These are phyloP conservation scores for Cossypha heuglini DNA, from an alignment of 2,797 vertebrate species.

Conservation along the genomic window DNA sequence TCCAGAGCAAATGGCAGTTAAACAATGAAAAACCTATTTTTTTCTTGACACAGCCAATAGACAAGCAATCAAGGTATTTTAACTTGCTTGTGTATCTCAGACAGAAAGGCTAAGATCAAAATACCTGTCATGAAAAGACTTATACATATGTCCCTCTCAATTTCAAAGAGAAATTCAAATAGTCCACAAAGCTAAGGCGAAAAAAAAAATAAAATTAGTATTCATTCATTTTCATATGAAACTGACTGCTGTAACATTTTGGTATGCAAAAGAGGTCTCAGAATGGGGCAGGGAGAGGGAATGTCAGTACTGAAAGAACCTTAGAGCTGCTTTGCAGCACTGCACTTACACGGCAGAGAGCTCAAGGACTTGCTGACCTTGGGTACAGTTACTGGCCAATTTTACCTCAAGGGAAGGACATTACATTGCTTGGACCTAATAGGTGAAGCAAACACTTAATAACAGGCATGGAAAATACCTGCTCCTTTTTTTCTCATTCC, in stretches of 20 bases:
- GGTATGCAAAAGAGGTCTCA: background rate
- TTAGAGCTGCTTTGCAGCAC: background rate
- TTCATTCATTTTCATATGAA: background rate
- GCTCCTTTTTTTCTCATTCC: background rate
- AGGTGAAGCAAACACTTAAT: background rate
- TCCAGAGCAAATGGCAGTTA: background rate
- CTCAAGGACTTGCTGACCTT: constrained; percentile 39
- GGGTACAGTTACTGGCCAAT: background rate
- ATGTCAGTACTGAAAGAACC: background rate
- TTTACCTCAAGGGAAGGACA: background rate
- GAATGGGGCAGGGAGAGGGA: background rate
- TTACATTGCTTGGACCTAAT: background rate
- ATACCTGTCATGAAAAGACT: background rate
- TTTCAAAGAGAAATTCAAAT: constrained; percentile 16
- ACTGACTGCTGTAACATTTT: background rate
- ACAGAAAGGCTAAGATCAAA: background rate
- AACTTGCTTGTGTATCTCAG: background rate
- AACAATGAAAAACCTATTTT: background rate
- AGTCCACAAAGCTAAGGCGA: background rate
- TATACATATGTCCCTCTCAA: background rate
- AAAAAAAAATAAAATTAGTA: background rate
- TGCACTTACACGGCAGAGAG: background rate
- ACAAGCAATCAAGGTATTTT: background rate
- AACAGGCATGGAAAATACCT: background rate
- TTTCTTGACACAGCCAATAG: background rate